phyloP scores from a whole-genome alignment of 2,113 vertebrate genomes.

The Bufo bufo region DNA sequence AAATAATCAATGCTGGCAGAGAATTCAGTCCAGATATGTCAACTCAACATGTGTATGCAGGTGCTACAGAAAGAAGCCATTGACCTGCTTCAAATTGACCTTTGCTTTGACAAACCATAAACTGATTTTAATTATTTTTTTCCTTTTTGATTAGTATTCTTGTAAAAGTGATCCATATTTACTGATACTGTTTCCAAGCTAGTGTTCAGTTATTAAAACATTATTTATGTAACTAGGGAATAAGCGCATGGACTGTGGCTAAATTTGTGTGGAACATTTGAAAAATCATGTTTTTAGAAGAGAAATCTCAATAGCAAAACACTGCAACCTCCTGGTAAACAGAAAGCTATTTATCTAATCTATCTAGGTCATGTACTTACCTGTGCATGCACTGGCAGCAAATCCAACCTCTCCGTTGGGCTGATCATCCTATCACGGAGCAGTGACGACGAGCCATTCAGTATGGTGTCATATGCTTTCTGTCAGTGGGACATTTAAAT shows the following conservation, averaged over 20 bases:
- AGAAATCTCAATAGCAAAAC: no score
- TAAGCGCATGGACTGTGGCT: neutral
- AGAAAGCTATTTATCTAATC: neutral
- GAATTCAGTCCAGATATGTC: neutral
- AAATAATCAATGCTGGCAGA: conserved; percentile 15
- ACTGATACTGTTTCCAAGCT: neutral
- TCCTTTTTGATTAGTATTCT: neutral
- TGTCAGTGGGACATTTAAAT: no score
- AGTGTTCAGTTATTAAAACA: no score
- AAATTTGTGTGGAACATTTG: neutral
- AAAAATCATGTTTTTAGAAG: no score
- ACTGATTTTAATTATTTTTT: neutral
- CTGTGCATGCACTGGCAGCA: no score
- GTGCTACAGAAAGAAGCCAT: conserved; percentile 47
- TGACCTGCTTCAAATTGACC: conserved; percentile 42
- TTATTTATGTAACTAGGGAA: neutral
- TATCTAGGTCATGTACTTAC: no score
- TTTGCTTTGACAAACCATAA: conserved; percentile 3
- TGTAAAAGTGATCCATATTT: neutral
- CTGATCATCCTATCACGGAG: no score
- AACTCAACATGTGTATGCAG: conserved; percentile 34
- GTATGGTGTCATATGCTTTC: no score
- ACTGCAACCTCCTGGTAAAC: conserved; percentile 1
- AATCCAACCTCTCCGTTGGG: no score
- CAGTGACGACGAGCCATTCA: no score